Conservation (phyloP, 1,140 invertebrate species). For the Leptonema lineaticorne region DNA sequence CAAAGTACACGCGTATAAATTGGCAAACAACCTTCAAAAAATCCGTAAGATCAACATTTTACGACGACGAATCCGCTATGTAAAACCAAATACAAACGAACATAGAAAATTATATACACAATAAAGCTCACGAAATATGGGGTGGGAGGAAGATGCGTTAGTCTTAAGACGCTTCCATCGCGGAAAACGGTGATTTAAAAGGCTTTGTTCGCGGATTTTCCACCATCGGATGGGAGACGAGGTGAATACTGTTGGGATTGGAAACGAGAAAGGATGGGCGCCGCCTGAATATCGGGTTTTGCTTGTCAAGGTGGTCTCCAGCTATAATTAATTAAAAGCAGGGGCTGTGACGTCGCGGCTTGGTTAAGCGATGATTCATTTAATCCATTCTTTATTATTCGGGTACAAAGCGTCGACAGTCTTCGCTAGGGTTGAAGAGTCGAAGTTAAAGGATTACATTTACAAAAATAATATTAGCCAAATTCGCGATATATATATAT, state of each 20-base stretch:
- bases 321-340: slow-evolving; percentile 39
- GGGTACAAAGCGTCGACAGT: background rate
- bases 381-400: slow-evolving; percentile 37
- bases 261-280: too few relatives aligned
- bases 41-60: background rate
- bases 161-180: slow-evolving; percentile 2
- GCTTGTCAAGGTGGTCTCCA: slow-evolving; percentile 19
- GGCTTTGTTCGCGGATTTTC: slow-evolving; percentile 25
- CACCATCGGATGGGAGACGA: background rate
- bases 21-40: too few relatives aligned
- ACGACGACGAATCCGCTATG: background rate
- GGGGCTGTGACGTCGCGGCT: background rate
- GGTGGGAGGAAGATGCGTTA: background rate
- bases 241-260: background rate
- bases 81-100: background rate
- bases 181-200: slow-evolving; percentile 18
- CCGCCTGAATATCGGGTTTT: slow-evolving; percentile 9
- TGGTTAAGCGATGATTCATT: slow-evolving; percentile 37
- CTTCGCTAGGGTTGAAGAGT: too few relatives aligned
- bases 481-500: too few relatives aligned
- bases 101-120: background rate
- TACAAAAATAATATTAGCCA: too few relatives aligned
- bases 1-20: too few relatives aligned
- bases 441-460: too few relatives aligned
- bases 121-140: background rate